A percentile compares a stretch with the other conserved stretches of the same genome.
These are phyloP conservation scores for Isoperla grammatica DNA, from an alignment of 2,888 invertebrate species.

Conservation along the genomic window DNA sequence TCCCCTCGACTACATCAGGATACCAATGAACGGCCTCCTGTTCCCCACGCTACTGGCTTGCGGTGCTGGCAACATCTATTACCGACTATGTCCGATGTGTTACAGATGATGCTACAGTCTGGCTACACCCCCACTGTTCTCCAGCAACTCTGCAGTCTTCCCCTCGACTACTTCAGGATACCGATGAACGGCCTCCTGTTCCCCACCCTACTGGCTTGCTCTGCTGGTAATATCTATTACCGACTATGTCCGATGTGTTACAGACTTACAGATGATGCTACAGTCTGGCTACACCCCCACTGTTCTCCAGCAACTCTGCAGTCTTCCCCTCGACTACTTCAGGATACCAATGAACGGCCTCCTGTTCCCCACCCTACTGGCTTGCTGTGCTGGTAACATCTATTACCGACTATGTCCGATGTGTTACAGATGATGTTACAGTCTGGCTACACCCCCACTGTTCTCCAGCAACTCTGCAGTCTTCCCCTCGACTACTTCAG, in stretches of 20 bases:
- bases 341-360: constrained; percentile 59
- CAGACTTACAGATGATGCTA: constrained; percentile 62
- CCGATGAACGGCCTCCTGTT: constrained; percentile 63
- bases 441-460: constrained; percentile 69
- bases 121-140: constrained; percentile 73
- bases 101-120: constrained; percentile 64
- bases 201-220: constrained; percentile 71
- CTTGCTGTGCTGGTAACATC: constrained; percentile 58
- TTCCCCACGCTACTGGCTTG: constrained; percentile 75
- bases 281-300: constrained; percentile 71
- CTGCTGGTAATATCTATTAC: constrained; percentile 61
- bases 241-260: no score
- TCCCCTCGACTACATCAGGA: constrained; percentile 80
- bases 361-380: constrained; percentile 74
- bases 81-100: no score
- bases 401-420: no score
- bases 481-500: constrained; percentile 83
- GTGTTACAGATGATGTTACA: no score
- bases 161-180: constrained; percentile 84
- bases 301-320: constrained; percentile 78
- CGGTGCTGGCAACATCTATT: constrained; percentile 58
- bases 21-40: constrained; percentile 54
- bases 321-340: constrained; percentile 79
- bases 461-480: constrained; percentile 75
- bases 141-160: constrained; percentile 75